Percentiles rank a stretch among this genome's conserved stretches.
These are phyloP conservation scores for Drosophila nr. perissopoda DNA, from an alignment of 2,888 invertebrate species.

Conservation along the genomic window DNA sequence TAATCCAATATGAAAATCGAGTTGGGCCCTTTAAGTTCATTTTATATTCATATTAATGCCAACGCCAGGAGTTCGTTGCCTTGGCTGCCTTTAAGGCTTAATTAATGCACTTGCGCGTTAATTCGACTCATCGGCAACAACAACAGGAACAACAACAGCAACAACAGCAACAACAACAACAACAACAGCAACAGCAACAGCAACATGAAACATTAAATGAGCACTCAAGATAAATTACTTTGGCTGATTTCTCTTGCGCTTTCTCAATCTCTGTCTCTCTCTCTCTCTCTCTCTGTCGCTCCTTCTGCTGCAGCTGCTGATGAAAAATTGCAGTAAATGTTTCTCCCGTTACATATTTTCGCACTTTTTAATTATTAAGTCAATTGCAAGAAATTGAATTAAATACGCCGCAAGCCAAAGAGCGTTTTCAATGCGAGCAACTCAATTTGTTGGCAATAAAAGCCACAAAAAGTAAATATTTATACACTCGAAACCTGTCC, in stretches of 20 bases:
- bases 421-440: conserved; percentile 19
- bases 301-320: conserved; percentile 8
- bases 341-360: conserved; percentile 13
- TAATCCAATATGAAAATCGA: conserved; percentile 29
- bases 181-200: conserved; percentile 9
- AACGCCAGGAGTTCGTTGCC: conserved; percentile 40
- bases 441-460: conserved; percentile 26
- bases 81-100: conserved; percentile 64
- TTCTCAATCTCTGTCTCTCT: neutral
- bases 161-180: neutral
- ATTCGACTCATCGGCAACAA: conserved; percentile 48
- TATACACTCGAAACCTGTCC: too few relatives aligned
- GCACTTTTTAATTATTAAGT: conserved; percentile 50
- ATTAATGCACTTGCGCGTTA: conserved; percentile 79
- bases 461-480: conserved; percentile 23
- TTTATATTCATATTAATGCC: conserved; percentile 9
- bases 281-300: neutral
- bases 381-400: conserved; percentile 64
- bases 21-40: conserved; percentile 11
- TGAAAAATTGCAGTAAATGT: conserved; percentile 29
- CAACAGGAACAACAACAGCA: conserved; percentile 6
- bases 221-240: conserved; percentile 77
- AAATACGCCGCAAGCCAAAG: neutral
- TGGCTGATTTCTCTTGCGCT: conserved; percentile 44
- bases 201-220: conserved; percentile 56